Evolutionary conservation across 1,140 invertebrate genomes (phyloP).

Genomic region (Drosophila orosa): DNA sequence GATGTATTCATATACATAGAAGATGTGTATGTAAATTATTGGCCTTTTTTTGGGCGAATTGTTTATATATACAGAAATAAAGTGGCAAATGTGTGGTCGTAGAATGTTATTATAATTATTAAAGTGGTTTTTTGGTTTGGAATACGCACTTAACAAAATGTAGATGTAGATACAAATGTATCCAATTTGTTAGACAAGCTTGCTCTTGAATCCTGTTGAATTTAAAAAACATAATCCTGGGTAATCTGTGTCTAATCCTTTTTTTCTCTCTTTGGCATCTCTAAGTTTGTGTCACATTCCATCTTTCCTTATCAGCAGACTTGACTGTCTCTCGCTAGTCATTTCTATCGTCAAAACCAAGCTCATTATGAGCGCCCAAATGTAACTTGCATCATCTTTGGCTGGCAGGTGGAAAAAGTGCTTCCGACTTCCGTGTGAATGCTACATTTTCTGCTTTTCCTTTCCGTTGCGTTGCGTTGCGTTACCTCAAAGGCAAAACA

Average conservation of each 20-base stretch:
- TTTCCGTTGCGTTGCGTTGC: conserved; percentile 18
- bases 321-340: background rate
- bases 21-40: conserved; percentile 8
- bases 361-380: conserved; percentile 24
- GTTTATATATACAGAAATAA: conserved; percentile 21
- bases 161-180: background rate
- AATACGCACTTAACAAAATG: background rate
- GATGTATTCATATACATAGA: background rate
- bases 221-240: background rate
- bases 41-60: conserved; percentile 11
- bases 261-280: background rate
- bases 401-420: conserved; percentile 51
- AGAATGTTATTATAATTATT: conserved; percentile 7
- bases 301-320: conserved; percentile 3
- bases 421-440: conserved; percentile 68
- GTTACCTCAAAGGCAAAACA: conserved; percentile 40
- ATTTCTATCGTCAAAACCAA: conserved; percentile 26
- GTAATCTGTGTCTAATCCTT: background rate
- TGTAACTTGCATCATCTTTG: conserved; percentile 48
- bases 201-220: background rate
- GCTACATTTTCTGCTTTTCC: conserved; percentile 33
- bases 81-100: conserved; percentile 12
- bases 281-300: background rate
- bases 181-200: background rate
- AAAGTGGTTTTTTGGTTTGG: background rate